Percentiles rank a stretch among this genome's conserved stretches.
phyloP scores from a whole-genome alignment of 2,888 invertebrate species.

The Sesamia inferens region DNA sequence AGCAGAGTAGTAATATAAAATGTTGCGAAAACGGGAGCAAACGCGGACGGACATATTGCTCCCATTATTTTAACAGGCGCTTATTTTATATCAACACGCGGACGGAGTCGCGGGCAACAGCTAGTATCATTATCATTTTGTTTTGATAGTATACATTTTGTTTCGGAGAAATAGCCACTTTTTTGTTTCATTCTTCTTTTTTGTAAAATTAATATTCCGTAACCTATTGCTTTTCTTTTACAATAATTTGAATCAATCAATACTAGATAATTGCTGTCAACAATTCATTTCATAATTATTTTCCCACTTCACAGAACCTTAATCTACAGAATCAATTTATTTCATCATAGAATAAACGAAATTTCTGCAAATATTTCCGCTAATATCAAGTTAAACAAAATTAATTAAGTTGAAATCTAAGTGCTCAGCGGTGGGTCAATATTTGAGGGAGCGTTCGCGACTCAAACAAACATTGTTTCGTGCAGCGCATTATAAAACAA shows the following conservation, averaged over 20 bases:
- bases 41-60: too few relatives aligned
- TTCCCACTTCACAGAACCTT: not conserved
- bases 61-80: too few relatives aligned
- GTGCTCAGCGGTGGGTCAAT: conserved; percentile 56
- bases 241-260: not conserved
- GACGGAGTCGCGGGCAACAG: too few relatives aligned
- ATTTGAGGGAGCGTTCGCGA: conserved; percentile 48
- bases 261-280: not conserved
- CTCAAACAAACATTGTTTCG: conserved; percentile 51
- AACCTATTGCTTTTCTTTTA: not conserved
- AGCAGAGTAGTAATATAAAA: too few relatives aligned
- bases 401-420: conserved; percentile 65
- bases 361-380: conserved; percentile 39
- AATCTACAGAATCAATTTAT: conserved; percentile 26
- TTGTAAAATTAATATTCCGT: too few relatives aligned
- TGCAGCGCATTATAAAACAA: conserved; percentile 49
- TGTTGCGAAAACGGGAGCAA: too few relatives aligned
- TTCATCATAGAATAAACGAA: conserved; percentile 33
- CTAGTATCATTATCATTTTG: too few relatives aligned
- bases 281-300: not conserved
- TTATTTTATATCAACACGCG: too few relatives aligned
- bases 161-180: not conserved
- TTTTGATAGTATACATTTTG: not conserved
- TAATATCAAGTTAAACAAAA: conserved; percentile 61
- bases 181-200: too few relatives aligned